These are phyloP conservation scores for Periplaneta americana DNA, from an alignment of 1,140 invertebrate species.

Conservation along the genomic window DNA sequence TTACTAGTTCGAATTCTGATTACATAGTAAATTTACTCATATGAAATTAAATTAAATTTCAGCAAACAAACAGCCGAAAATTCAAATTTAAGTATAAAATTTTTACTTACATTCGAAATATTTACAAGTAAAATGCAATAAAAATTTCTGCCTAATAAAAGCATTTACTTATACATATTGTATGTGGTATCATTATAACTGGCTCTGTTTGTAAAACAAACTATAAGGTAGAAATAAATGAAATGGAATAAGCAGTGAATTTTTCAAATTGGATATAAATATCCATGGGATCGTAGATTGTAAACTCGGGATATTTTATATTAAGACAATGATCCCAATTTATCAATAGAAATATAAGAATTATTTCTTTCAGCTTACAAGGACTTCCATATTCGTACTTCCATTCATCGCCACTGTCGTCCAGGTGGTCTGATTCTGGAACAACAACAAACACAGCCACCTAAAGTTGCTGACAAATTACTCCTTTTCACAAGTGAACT, in stretches of 20 bases:
- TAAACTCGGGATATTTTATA: slow-evolving; percentile 22
- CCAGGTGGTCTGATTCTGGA: slow-evolving; percentile 17
- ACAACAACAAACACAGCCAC: slow-evolving; percentile 20
- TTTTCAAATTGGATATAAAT: not conserved
- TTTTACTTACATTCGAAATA: not conserved
- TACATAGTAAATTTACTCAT: no score
- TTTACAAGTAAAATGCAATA: not conserved
- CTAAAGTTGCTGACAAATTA: slow-evolving; percentile 18
- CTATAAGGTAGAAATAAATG: not conserved
- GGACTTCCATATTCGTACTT: not conserved
- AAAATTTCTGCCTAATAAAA: not conserved
- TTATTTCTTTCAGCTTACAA: slow-evolving; percentile 25
- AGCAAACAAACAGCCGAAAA: no score
- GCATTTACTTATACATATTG: not conserved
- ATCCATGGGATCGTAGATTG: not conserved
- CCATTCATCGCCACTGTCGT: slow-evolving; percentile 24
- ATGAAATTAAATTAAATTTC: no score
- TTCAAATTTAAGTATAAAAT: not conserved
- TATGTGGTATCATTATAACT: not conserved
- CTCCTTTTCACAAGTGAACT: no score
- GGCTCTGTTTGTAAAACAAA: not conserved
- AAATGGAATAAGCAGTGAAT: not conserved
- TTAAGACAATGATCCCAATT: slow-evolving; percentile 7
- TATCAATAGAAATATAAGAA: slow-evolving; percentile 27
- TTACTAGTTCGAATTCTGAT: no score